phyloP scores from a whole-genome alignment of 2,888 invertebrate species.

The Gymnoscelis rufifasciata region DNA sequence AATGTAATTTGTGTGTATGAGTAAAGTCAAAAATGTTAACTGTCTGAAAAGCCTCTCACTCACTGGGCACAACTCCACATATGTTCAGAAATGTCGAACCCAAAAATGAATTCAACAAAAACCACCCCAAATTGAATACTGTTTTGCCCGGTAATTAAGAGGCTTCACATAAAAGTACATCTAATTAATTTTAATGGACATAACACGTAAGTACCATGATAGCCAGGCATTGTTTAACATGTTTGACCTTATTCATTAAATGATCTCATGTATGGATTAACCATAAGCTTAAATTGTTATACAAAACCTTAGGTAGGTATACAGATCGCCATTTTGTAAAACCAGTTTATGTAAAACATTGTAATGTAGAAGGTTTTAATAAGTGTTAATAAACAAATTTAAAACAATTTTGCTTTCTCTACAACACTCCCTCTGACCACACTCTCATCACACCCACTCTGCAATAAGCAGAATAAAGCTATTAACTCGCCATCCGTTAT shows the following conservation, averaged over 20 bases:
- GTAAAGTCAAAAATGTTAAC: constrained; percentile 14
- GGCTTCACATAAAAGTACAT: no score
- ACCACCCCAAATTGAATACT: no score
- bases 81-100: no score
- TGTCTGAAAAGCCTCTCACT: not conserved
- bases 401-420: constrained; percentile 21
- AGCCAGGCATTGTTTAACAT: not conserved
- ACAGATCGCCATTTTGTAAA: constrained; percentile 65
- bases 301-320: constrained; percentile 36
- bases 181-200: not conserved
- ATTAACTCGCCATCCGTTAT: no score
- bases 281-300: constrained; percentile 32
- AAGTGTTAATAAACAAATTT: constrained; percentile 70
- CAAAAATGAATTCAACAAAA: no score
- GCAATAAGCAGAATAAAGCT: no score
- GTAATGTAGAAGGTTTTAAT: constrained; percentile 67
- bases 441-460: no score
- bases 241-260: constrained; percentile 33
- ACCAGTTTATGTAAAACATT: constrained; percentile 34
- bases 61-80: no score
- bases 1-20: constrained; percentile 21
- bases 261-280: constrained; percentile 52
- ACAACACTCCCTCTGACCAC: no score
- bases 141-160: no score
- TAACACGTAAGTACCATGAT: not conserved